Base-by-base conservation (phyloP, 2,113 vertebrate genomes). In the Lagenorhynchus albirostris region DNA sequence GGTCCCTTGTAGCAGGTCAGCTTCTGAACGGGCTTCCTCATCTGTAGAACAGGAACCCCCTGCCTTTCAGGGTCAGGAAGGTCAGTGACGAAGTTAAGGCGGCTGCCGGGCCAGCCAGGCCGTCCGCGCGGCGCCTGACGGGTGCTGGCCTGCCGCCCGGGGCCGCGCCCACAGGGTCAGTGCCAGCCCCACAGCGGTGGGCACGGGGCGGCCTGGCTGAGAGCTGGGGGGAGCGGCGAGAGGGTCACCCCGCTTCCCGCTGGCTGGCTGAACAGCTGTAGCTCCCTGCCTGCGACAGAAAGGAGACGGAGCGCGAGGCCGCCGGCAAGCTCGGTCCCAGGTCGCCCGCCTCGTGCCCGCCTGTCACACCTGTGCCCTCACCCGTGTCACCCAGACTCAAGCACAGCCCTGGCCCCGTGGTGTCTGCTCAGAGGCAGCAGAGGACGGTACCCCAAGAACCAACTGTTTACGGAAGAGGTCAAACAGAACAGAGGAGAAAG, bases 111-210 rank as follows among this genome's bases (percentile, higher is more conserved):
- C 12, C 0, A 3, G 5, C n/a, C 2, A 13, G 65, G 62, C 17
- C 0, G 2, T 44, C 44, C 8, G 0, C 26, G 10, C 38, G 0
- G 8, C 2, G 26, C 67, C 47, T 11, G 3, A 41, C 1, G 0
- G 7, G 4, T 29, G 33, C 44, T 26, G 18, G 2, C 25, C 71
- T 21, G 11, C 55, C 68, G 67, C 21, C 23, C 4, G 1, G 13
- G 38, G 31, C 36, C 36, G 15, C 8, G 6, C 21, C 58, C 2
- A 0, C 6, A 4, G n/a, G 38, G 3, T 36, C 12, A 3, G 11
- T 8, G 58, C 21, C 38, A 6, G 10, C 70, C 2, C 1, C 1
- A 0, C 33, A 33, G 76, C 25, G 5, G 0, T 2, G 29, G n/a
- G 2, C 17, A 0, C 0, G 4, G n/a, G 11, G 21, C 6, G 13